Base-by-base conservation (phyloP, 2,113 vertebrate species). In the Dromaius novaehollandiae region DNA sequence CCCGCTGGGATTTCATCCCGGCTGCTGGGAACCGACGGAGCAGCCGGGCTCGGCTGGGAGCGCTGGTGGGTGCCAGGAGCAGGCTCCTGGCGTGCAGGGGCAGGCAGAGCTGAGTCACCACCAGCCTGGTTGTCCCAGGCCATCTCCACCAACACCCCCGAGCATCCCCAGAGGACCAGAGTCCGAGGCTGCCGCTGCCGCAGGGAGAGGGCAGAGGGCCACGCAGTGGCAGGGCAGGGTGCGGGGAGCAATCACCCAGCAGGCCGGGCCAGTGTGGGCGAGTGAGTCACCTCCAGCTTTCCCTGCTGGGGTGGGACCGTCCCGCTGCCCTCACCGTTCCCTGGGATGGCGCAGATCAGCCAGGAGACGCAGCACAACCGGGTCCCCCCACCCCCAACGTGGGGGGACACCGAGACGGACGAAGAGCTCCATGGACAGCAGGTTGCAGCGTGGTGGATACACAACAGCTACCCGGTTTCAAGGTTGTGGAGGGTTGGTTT, bases 201-300 rank as follows among this genome's bases (percentile, higher is more conserved):
- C 9, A 1, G n/a, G 15, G 46, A 71, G 13, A 24, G 30, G 2
- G 0, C 48, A 82, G 38, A 32, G 21, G 15, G 24, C 66, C 50
- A 42, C 32, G 2, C 8, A 44, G 8, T 51, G 24, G 40, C 32
- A 16, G 58, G 36, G 68, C 2, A 0, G 61, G 32, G 28, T 82
- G 71, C 16, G 3, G 79, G 46, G 58, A 95, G 73, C 60, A 88
- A 83, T 69, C 2, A 4, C 55, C 50, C 3, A 17, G 68, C 83
- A 88, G 83, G 91, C 66, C 92, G 56, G 48, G 84, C 61, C 9
- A 6, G 61, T 1, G 4, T 64, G 74, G 74, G 30, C 3, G 2
- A 32, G 26, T 94, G 84, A 95, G 82, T 93, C 84, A 96, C 22
- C 11, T 2, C 28, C 75, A 95, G 81, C 81, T 97, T 97, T 96